Conservation (phyloP, 2,888 invertebrate genomes). For the Eretmocerus hayati region DNA sequence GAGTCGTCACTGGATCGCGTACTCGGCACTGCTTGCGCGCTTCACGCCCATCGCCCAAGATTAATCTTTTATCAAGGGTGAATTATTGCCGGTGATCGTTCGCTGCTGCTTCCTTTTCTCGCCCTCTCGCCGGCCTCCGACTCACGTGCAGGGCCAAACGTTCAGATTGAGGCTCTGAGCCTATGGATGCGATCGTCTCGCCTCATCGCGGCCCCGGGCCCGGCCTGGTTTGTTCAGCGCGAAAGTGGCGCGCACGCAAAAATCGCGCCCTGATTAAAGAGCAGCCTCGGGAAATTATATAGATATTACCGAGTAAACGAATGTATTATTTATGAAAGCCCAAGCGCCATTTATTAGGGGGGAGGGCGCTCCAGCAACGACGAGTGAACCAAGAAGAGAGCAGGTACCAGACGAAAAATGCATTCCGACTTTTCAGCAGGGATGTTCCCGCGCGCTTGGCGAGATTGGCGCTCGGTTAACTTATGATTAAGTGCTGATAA, state of each 20-base stretch:
- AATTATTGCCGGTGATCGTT: slow-evolving; percentile 11
- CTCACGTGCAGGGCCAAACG: too few species aligned
- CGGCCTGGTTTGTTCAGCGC: background rate
- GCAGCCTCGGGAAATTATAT: slow-evolving; percentile 13
- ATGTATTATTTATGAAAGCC: slow-evolving; percentile 17
- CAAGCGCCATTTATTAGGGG: slow-evolving; percentile 9
- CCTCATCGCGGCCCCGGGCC: background rate
- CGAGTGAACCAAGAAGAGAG: background rate
- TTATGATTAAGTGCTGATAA: slow-evolving; percentile 4
- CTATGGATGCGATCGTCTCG: too few species aligned
- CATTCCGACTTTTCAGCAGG: too few species aligned
- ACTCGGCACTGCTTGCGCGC: too few species aligned
- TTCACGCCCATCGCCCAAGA: slow-evolving; percentile 1
- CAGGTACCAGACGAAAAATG: background rate
- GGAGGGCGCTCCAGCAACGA: background rate
- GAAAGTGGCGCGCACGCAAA: background rate
- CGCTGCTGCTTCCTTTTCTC: background rate
- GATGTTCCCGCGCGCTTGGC: background rate
- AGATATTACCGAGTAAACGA: slow-evolving; percentile 13
- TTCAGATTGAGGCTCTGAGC: too few species aligned
- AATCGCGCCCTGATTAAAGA: slow-evolving; percentile 7
- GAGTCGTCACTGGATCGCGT: too few species aligned
- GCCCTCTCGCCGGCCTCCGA: too few species aligned
- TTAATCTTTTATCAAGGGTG: slow-evolving; percentile 24
- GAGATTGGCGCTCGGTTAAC: background rate